phyloP scores from a whole-genome alignment of 1,140 invertebrate species.

The Steinernema feltiae region DNA sequence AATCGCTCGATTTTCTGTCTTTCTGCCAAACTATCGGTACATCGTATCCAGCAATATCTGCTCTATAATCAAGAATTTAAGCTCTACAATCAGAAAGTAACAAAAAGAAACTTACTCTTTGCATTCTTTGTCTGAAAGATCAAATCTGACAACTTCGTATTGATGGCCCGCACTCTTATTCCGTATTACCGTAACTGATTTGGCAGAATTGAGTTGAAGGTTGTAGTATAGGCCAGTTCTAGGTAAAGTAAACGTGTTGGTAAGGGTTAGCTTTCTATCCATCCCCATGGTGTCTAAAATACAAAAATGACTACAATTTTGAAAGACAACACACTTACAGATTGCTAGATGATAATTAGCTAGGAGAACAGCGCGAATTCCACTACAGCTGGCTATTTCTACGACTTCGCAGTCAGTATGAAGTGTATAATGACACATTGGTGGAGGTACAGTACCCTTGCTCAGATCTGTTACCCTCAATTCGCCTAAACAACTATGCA shows the following conservation, averaged over 20 bases:
- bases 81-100: no score
- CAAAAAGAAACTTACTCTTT: neutral
- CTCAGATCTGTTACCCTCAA: slow-evolving; percentile 71
- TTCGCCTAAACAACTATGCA: slow-evolving; percentile 59
- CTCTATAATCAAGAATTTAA: no score
- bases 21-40: neutral
- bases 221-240: neutral
- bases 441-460: slow-evolving; percentile 72
- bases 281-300: neutral
- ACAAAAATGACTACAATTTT: neutral
- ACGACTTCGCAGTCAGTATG: neutral
- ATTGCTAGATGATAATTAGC: neutral
- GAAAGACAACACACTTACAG: neutral
- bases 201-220: neutral
- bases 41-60: neutral
- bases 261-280: neutral
- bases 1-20: neutral
- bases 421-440: slow-evolving; percentile 69
- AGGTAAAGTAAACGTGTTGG: neutral
- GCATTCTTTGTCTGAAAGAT: neutral
- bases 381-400: neutral
- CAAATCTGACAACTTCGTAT: slow-evolving; percentile 50
- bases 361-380: neutral
- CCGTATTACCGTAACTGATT: neutral
- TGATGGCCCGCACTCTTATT: slow-evolving; percentile 43